Evolutionary conservation across 2,113 vertebrate genomes (phyloP).

Genomic region (Rhabdornis inornatus): DNA sequence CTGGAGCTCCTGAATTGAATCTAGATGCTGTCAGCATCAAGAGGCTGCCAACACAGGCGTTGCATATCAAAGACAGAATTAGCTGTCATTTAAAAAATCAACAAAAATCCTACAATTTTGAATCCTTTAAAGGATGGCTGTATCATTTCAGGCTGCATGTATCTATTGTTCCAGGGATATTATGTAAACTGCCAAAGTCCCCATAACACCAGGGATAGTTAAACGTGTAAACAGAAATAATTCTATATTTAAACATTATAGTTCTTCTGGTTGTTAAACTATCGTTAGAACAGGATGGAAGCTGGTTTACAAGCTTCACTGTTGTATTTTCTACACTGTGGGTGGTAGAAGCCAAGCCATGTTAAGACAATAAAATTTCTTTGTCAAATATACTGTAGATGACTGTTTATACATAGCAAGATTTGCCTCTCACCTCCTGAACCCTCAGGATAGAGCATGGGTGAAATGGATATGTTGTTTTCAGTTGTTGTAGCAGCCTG

Average conservation of each 20-base stretch:
- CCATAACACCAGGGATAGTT: constrained; percentile 10
- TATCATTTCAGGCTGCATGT: background rate
- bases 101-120: background rate
- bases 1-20: background rate
- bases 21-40: constrained; percentile 6
- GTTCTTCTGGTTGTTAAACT: constrained; percentile 57
- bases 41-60: background rate
- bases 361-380: constrained; percentile 64
- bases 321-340: constrained; percentile 36
- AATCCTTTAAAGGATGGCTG: constrained; percentile 26
- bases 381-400: constrained; percentile 55
- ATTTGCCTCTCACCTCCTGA: constrained; percentile 57
- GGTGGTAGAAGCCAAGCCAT: constrained; percentile 61
- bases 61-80: constrained; percentile 17
- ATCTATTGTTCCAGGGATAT: constrained; percentile 1
- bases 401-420: constrained; percentile 54
- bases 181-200: constrained; percentile 36
- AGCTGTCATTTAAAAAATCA: background rate
- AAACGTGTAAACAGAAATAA: constrained; percentile 62
- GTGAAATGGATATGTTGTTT: constrained; percentile 43
- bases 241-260: constrained; percentile 59
- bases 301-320: constrained; percentile 46
- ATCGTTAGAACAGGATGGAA: constrained; percentile 57
- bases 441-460: constrained; percentile 8
- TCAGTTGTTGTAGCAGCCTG: constrained; percentile 28